Percentiles rank a stretch among this genome's conserved stretches.
phyloP scores from a whole-genome alignment of 2,888 invertebrate species.

The Glaucopsyche alexis region DNA sequence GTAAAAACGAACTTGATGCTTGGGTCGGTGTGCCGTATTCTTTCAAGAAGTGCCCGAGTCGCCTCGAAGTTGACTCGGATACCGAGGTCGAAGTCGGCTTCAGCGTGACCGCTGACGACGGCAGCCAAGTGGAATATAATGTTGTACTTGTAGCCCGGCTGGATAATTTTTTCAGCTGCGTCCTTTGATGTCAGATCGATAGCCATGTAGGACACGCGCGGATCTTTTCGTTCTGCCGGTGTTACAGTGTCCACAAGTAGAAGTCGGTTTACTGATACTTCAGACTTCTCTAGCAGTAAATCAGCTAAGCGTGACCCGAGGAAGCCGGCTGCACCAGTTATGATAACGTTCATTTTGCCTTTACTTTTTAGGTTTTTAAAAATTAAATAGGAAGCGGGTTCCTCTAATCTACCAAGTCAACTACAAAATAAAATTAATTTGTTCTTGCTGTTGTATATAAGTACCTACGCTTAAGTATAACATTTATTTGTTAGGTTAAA shows the following conservation, averaged over 20 bases:
- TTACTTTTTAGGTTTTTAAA: not conserved
- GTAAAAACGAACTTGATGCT: slow-evolving; percentile 55
- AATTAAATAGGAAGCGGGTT: not conserved
- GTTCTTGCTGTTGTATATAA: too few relatives aligned
- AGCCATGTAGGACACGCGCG: slow-evolving; percentile 47
- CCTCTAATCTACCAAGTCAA: not conserved
- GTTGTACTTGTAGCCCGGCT: slow-evolving; percentile 47
- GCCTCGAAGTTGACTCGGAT: slow-evolving; percentile 63
- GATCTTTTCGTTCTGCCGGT: slow-evolving; percentile 41
- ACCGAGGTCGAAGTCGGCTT: slow-evolving; percentile 63
- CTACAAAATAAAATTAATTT: not conserved
- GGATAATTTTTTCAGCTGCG: slow-evolving; percentile 49
- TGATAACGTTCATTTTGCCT: slow-evolving; percentile 53
- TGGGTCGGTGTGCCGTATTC: slow-evolving; percentile 49
- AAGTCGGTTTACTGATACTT: slow-evolving; percentile 36
- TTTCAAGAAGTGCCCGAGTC: slow-evolving; percentile 60
- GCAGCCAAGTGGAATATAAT: slow-evolving; percentile 66
- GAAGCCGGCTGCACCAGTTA: slow-evolving; percentile 64
- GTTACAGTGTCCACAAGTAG: slow-evolving; percentile 46
- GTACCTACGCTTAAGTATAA: not conserved
- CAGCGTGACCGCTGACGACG: slow-evolving; percentile 66
- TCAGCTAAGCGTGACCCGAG: slow-evolving; percentile 54
- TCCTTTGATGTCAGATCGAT: slow-evolving; percentile 46
- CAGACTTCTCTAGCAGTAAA: slow-evolving; percentile 29
- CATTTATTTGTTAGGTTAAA: slow-evolving; percentile 17